Evolutionary conservation across 2,888 invertebrate genomes (phyloP).

Genomic region (Sesia apiformis): DNA sequence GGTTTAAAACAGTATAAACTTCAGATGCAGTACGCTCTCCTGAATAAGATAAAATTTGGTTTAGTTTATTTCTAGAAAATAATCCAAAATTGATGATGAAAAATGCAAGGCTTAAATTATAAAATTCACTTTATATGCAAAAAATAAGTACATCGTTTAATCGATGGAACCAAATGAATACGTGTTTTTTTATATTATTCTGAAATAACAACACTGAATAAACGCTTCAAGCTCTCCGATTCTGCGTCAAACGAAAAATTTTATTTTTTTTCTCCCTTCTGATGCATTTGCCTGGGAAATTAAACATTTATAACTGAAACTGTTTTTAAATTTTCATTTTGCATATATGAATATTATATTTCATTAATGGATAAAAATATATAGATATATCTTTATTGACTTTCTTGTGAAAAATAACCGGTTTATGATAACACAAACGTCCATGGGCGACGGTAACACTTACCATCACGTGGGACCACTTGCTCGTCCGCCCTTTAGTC

Average conservation of each 20-base stretch:
- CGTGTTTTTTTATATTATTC: constrained; percentile 12
- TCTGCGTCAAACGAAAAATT: background rate
- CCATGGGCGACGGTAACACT: no score
- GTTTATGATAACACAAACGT: no score
- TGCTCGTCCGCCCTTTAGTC: no score
- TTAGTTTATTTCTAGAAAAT: no score
- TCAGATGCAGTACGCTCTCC: no score
- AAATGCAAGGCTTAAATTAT: background rate
- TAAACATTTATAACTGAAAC: background rate
- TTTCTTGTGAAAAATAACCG: no score
- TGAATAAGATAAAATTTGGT: no score
- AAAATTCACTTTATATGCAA: background rate
- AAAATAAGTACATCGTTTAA: background rate
- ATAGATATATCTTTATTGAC: no score
- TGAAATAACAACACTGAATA: constrained; percentile 19
- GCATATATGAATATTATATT: background rate
- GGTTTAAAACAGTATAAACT: no score
- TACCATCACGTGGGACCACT: no score
- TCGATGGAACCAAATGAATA: background rate
- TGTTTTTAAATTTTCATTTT: background rate
- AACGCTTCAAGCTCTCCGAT: constrained; percentile 2
- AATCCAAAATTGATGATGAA: background rate
- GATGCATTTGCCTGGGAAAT: background rate
- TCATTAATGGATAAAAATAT: no score
- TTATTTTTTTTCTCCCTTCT: background rate